Base-by-base conservation (phyloP, 2,797 vertebrate genomes). In the Thamnophis elegans region DNA sequence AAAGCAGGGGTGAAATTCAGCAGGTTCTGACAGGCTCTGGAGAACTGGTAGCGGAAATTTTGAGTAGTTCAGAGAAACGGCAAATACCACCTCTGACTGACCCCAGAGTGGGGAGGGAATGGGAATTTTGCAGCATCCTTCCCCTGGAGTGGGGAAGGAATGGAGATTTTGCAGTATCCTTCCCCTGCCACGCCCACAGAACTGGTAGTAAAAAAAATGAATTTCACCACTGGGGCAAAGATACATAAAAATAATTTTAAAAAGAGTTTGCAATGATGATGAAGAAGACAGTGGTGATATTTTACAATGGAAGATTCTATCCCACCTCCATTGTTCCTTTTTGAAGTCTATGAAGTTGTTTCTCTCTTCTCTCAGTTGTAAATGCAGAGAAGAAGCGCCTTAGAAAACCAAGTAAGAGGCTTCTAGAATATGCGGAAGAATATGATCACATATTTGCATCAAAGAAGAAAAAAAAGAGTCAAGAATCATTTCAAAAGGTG, bases 361-460 rank as follows among this genome's bases (percentile, higher is more conserved):
- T 95, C 9, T 96, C 91, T 73, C 96, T 88, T 96, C 85, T 96
- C 94, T 94, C 94, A 97, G 97, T 95, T 98, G 97, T 96, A 91
- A 97, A 98, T 91, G 97, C 97, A 94, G 99, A 99, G 97, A 99
- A 98, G 96, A 99, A 99, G 95, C 98, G 99, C 93, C 98, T 99
- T 95, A 98, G 99, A 96, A 99, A 99, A 97, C 99, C 99, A 26
- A 99, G 99, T 97, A 99, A 99, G 97, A 97, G 99, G 97, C 98
- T 99, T 96, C 98, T 99, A 90, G 99, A 99, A 94, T 99, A 99
- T 97, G 99, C 98, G 60, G 98, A 99, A 97, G 99, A 99, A 91
- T 99, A 99, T 42, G 98, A 99, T 97, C 98, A 99, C 91, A 98
- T 99, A 96, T 99, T 99, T 98, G 98, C 98, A 94, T 97, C 98